Percentiles rank a stretch among this genome's conserved stretches.
Evolutionary conservation across 1,140 invertebrate genomes (phyloP).

Genomic region (Drosophila kikkawai): DNA sequence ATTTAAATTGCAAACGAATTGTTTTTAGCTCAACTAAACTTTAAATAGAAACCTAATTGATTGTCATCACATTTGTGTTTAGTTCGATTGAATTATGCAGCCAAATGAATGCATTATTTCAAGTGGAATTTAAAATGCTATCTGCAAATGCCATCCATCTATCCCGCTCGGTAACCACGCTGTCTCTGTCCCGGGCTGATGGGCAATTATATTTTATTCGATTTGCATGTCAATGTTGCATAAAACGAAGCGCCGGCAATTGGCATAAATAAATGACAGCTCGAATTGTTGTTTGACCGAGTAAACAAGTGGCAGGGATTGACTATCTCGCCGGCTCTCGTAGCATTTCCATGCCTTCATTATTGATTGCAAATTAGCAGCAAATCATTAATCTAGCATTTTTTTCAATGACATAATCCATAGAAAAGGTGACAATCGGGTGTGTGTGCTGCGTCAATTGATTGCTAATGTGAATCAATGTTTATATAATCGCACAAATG

Average conservation of each 20-base stretch:
- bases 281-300: slow-evolving; percentile 66
- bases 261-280: slow-evolving; percentile 69
- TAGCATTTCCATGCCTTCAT: slow-evolving; percentile 11
- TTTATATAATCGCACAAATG: slow-evolving; percentile 11
- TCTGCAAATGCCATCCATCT: slow-evolving; percentile 9
- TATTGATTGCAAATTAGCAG: slow-evolving; percentile 72
- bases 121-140: slow-evolving; percentile 40
- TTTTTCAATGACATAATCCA: slow-evolving; percentile 64
- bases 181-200: slow-evolving; percentile 34
- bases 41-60: slow-evolving; percentile 16
- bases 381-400: slow-evolving; percentile 50
- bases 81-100: slow-evolving; percentile 25
- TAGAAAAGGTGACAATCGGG: slow-evolving; percentile 5
- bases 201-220: slow-evolving; percentile 60
- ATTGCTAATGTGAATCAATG: slow-evolving; percentile 22
- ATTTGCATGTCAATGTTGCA: slow-evolving; percentile 75
- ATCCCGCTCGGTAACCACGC: slow-evolving; percentile 6
- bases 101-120: slow-evolving; percentile 42
- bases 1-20: neutral
- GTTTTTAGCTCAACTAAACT: neutral
- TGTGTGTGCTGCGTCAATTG: slow-evolving; percentile 28
- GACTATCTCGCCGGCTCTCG: slow-evolving; percentile 13
- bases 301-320: slow-evolving; percentile 63
- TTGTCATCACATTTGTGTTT: slow-evolving; percentile 18
- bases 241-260: slow-evolving; percentile 61